These are phyloP conservation scores for Drosophila nigritarsus DNA, from an alignment of 2,888 invertebrate genomes.

Conservation along the genomic window DNA sequence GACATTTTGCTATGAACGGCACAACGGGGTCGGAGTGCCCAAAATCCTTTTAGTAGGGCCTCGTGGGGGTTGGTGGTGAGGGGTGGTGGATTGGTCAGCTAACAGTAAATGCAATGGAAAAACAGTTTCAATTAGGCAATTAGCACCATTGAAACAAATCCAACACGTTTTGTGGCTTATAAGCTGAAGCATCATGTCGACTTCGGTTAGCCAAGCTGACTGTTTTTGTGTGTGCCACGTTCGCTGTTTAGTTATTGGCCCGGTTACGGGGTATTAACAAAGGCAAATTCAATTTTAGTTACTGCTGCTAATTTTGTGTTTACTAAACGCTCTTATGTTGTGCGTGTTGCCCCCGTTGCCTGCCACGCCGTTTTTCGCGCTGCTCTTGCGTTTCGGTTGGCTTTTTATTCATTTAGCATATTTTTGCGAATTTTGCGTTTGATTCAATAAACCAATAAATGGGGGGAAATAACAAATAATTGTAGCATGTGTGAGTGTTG, in stretches of 20 bases:
- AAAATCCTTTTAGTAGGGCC: neutral
- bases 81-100: neutral
- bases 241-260: slow-evolving; percentile 35
- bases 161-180: slow-evolving; percentile 81
- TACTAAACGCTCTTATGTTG: slow-evolving; percentile 34
- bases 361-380: slow-evolving; percentile 1
- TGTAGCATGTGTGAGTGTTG: slow-evolving; percentile 47
- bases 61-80: neutral
- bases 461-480: slow-evolving; percentile 56
- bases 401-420: slow-evolving; percentile 69
- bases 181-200: slow-evolving; percentile 75
- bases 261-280: slow-evolving; percentile 28
- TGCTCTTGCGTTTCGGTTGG: slow-evolving; percentile 14
- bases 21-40: slow-evolving; percentile 14
- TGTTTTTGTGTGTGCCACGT: slow-evolving; percentile 23
- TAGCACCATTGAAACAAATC: slow-evolving; percentile 81
- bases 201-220: slow-evolving; percentile 53
- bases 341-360: neutral
- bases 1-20: slow-evolving; percentile 73
- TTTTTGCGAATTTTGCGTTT: slow-evolving; percentile 70
- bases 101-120: slow-evolving; percentile 74
- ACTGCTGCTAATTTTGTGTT: slow-evolving; percentile 66
- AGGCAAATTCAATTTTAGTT: slow-evolving; percentile 53
- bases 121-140: slow-evolving; percentile 81
- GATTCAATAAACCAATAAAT: slow-evolving; percentile 61